A percentile compares a stretch with the other conserved stretches of the same genome.
phyloP scores from a whole-genome alignment of 2,113 vertebrate species.

The Rhinopomastus cyanomelas region DNA sequence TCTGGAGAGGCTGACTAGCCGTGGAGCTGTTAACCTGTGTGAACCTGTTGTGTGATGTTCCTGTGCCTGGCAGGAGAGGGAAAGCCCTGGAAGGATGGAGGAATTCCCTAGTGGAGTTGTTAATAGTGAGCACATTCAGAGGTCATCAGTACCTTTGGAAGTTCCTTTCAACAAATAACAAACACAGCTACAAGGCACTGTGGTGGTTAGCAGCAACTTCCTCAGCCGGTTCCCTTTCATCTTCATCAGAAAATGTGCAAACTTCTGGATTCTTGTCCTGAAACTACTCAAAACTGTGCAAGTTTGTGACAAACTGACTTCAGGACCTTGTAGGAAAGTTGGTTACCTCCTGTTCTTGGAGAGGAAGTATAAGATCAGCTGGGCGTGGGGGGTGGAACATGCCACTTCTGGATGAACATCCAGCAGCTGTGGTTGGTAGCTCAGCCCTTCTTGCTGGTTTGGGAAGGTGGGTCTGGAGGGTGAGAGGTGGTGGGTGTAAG shows the following conservation, averaged over 20 bases:
- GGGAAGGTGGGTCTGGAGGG: background rate
- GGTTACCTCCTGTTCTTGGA: background rate
- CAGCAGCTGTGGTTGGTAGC: background rate
- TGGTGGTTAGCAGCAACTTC: background rate
- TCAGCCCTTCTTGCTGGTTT: background rate
- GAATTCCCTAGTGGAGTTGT: background rate
- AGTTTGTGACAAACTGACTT: background rate
- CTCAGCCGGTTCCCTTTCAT: background rate
- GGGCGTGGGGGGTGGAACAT: background rate
- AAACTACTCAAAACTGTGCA: background rate
- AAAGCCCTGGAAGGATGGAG: background rate
- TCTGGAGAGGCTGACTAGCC: too few relatives aligned
- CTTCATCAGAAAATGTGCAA: background rate
- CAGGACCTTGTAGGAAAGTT: background rate
- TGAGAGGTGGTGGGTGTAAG: background rate
- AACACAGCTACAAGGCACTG: background rate
- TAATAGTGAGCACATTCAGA: background rate
- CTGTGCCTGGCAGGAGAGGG: background rate
- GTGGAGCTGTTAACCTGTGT: accelerated
- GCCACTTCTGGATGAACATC: too few relatives aligned
- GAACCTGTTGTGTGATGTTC: background rate
- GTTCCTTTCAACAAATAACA: background rate
- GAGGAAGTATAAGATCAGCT: background rate
- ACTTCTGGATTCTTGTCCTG: background rate
- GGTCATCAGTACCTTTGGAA: background rate